These are phyloP conservation scores for Eremobia ochroleuca DNA, from an alignment of 2,888 invertebrate species.

Conservation along the genomic window DNA sequence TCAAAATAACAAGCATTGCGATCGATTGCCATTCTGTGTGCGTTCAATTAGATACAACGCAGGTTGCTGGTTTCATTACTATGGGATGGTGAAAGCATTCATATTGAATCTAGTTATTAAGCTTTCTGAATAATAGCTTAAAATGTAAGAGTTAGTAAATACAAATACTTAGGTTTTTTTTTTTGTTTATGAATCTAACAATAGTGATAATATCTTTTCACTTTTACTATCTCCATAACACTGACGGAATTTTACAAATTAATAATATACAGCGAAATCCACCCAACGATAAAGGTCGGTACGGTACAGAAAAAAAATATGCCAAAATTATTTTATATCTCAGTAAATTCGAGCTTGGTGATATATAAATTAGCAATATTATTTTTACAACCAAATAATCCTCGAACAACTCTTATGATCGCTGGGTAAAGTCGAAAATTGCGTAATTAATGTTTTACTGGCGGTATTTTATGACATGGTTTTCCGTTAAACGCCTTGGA, in stretches of 20 bases:
- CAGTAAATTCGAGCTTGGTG: constrained; percentile 86
- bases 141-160: background rate
- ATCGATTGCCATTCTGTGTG: background rate
- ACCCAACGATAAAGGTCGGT: constrained; percentile 67
- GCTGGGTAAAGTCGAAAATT: constrained; percentile 62
- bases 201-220: background rate
- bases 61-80: background rate
- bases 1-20: background rate
- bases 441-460: constrained; percentile 7
- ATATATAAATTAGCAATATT: constrained; percentile 79
- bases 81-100: background rate
- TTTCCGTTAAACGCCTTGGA: constrained; percentile 85
- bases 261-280: constrained; percentile 60
- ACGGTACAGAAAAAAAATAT: constrained; percentile 70
- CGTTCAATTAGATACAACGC: background rate
- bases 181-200: background rate
- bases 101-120: background rate
- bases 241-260: constrained; percentile 19
- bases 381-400: background rate
- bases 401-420: constrained; percentile 31
- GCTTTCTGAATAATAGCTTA: background rate
- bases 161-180: background rate
- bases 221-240: background rate
- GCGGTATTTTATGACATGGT: constrained; percentile 64
- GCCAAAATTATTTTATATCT: constrained; percentile 84